Conservation (phyloP, 30 jellyfish, hydroid and myxozoan genomes). For the Chironex yamaguchii region DNA sequence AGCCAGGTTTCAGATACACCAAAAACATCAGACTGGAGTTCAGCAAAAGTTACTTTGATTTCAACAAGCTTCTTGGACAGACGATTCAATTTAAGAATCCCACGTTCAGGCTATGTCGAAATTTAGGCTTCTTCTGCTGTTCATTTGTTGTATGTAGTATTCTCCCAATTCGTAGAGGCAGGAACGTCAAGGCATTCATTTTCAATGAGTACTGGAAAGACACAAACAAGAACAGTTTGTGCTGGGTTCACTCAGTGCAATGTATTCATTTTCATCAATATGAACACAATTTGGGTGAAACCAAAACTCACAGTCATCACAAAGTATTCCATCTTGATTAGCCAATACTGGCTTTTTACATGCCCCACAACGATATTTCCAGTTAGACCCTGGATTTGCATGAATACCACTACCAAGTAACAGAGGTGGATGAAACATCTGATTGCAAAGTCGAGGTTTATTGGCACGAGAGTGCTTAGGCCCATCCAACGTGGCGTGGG, state of each 20-base stretch:
- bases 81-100: conserved; percentile 50
- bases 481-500: conserved; percentile 59
- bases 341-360: conserved; percentile 54
- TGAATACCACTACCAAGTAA: conserved; percentile 55
- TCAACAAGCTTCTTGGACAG: conserved; percentile 44
- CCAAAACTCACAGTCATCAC: conserved; percentile 66
- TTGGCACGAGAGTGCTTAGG: conserved; percentile 45
- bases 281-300: too few relatives aligned
- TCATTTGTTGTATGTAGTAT: neutral
- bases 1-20: conserved; percentile 68
- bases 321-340: conserved; percentile 41
- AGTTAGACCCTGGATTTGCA: conserved; percentile 61
- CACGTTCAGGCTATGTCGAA: conserved; percentile 53
- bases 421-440: conserved; percentile 33
- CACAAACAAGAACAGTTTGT: conserved; percentile 37
- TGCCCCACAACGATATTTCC: conserved; percentile 12
- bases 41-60: conserved; percentile 13
- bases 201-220: too few relatives aligned
- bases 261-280: conserved; percentile 22
- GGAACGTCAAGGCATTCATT: too few relatives aligned
- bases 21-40: conserved; percentile 27
- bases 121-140: conserved; percentile 41
- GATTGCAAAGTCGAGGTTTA: conserved; percentile 48
- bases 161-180: conserved; percentile 28
- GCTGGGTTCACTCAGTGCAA: conserved; percentile 37